Conservation (phyloP, 2,888 invertebrate genomes). For the Gymnoscelis rufifasciata region DNA sequence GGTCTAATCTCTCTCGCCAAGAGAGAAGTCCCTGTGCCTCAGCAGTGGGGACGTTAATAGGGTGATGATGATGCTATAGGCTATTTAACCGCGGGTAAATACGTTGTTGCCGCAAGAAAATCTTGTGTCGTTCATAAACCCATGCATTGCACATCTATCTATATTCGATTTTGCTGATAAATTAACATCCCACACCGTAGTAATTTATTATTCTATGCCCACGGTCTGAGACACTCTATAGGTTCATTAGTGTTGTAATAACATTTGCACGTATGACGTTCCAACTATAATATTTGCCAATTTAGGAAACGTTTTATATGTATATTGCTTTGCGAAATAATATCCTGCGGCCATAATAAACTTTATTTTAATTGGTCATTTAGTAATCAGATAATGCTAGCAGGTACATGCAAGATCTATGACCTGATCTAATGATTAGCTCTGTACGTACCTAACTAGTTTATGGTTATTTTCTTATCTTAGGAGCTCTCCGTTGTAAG, state of each 20-base stretch:
- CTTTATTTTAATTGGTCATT: background rate
- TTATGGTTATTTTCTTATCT: background rate
- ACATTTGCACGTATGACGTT: background rate
- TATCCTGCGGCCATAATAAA: slow-evolving; percentile 1
- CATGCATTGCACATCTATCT: no score
- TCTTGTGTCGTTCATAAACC: no score
- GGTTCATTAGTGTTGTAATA: background rate
- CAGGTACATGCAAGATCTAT: background rate
- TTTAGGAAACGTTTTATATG: background rate
- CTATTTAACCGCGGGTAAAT: no score
- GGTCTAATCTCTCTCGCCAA: no score
- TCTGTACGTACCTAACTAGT: background rate
- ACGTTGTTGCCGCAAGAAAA: no score
- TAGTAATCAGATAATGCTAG: background rate
- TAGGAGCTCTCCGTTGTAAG: no score
- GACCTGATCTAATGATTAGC: background rate
- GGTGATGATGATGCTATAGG: no score
- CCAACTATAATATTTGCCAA: slow-evolving; percentile 1
- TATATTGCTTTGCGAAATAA: background rate
- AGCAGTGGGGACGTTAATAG: no score
- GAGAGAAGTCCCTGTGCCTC: no score
- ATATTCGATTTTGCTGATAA: background rate
- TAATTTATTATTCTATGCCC: no score
- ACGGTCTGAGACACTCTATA: background rate
- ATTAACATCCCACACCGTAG: background rate